Percentiles rank a stretch among this genome's conserved stretches.
These are phyloP conservation scores for Eira barbara DNA, from an alignment of 2,113 vertebrate genomes.

Conservation along the genomic window DNA sequence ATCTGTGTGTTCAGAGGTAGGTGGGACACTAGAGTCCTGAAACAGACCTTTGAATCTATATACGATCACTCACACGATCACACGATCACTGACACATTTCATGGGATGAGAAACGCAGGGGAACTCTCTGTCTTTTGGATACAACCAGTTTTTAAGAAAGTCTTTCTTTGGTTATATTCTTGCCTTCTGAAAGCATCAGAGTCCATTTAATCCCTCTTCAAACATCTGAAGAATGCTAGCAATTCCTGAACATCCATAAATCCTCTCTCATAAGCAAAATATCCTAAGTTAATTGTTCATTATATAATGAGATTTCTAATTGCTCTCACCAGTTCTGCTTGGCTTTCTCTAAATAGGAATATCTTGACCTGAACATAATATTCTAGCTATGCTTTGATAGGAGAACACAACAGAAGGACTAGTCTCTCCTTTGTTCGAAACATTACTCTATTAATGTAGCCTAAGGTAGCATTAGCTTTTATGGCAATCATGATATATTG, in stretches of 20 bases:
- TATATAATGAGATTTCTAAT: constrained; percentile 68
- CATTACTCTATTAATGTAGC: background rate
- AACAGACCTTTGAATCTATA: background rate
- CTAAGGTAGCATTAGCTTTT: constrained; percentile 41
- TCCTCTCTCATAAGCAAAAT: constrained; percentile 69
- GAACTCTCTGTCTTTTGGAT: background rate
- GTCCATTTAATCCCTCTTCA: constrained; percentile 69
- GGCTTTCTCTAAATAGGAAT: constrained; percentile 53
- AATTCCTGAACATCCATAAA: constrained; percentile 72
- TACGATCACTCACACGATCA: background rate
- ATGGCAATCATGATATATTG: constrained; percentile 26
- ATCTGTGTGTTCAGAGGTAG: background rate
- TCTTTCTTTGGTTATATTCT: constrained; percentile 56
- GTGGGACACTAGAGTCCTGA: background rate
- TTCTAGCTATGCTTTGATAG: constrained; percentile 15
- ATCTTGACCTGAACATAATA: constrained; percentile 55
- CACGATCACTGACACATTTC: background rate
- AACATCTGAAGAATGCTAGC: constrained; percentile 73
- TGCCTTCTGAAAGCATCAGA: constrained; percentile 57
- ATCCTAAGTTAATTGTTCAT: constrained; percentile 71
- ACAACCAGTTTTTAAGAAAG: constrained; percentile 25
- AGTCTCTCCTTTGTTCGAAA: constrained; percentile 39
- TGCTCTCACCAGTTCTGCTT: constrained; percentile 48
- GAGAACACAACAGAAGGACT: constrained; percentile 34
- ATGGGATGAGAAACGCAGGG: background rate